Evolutionary conservation across 1,140 invertebrate genomes (phyloP).

Genomic region (Lepidotrigona ventralis): DNA sequence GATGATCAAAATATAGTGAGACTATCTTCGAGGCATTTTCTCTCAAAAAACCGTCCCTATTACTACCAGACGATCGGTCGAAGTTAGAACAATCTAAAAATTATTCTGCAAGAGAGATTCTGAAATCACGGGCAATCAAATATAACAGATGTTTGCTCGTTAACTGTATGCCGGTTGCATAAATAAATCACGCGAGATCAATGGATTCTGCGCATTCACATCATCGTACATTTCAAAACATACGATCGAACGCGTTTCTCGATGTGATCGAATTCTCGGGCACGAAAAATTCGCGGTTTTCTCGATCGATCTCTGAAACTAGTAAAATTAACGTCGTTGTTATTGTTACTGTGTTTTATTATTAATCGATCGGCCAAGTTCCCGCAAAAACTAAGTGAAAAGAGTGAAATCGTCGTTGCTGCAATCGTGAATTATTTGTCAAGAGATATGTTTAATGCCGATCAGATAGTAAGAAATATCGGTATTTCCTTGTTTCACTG

Average conservation of each 20-base stretch:
- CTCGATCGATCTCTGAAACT: not conserved
- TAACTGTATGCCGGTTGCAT: constrained; percentile 20
- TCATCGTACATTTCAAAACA: constrained; percentile 69
- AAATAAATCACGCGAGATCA: constrained; percentile 71
- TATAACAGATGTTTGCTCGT: constrained; percentile 62
- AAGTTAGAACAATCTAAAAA: constrained; percentile 40
- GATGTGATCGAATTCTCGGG: constrained; percentile 48
- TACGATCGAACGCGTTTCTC: constrained; percentile 46
- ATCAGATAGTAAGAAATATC: not conserved
- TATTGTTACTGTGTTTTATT: not conserved
- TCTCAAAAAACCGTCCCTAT: not conserved
- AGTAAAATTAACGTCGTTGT: not conserved
- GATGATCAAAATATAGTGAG: not conserved
- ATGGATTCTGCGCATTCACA: constrained; percentile 68
- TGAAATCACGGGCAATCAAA: constrained; percentile 52
- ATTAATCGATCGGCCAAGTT: not conserved
- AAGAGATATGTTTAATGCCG: not conserved
- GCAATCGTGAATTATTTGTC: constrained; percentile 16
- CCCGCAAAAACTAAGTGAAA: not conserved
- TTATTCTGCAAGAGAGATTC: constrained; percentile 54
- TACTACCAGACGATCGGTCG: constrained; percentile 33
- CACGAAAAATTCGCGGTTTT: not conserved
- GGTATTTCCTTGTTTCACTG: not conserved
- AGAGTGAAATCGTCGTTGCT: not conserved
- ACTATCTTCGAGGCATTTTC: not conserved